Conservation (phyloP, 2,888 invertebrate genomes). For the Panopea generosa region DNA sequence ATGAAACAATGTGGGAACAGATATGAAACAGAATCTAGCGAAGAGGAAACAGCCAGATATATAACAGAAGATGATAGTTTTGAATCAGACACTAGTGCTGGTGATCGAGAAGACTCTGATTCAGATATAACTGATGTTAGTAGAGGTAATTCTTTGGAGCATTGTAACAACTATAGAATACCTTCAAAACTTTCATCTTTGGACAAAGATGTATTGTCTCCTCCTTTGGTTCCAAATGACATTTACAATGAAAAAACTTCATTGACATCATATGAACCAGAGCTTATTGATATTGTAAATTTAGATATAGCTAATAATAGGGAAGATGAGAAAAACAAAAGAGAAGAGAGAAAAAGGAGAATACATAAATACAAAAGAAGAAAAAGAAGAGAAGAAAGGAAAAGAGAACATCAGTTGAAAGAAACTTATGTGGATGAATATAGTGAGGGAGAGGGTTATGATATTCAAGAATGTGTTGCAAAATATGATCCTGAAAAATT, state of each 20-base stretch:
- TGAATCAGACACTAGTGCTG: too few species aligned
- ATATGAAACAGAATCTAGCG: too few species aligned
- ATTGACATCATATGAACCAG: conserved; percentile 57
- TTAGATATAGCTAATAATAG: conserved; percentile 24
- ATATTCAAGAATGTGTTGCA: background rate
- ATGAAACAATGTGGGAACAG: too few species aligned
- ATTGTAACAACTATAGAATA: too few species aligned
- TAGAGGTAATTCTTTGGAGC: too few species aligned
- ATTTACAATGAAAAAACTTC: conserved; percentile 24
- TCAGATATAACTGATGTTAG: too few species aligned
- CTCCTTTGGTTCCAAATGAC: conserved; percentile 25
- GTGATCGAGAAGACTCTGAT: too few species aligned
- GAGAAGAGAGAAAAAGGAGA: conserved; percentile 34
- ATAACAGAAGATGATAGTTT: too few species aligned
- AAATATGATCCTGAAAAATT: background rate
- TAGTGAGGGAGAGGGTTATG: background rate
- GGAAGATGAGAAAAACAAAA: conserved; percentile 9
- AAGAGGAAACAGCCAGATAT: too few species aligned
- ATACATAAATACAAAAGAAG: conserved; percentile 32
- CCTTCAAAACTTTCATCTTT: too few species aligned
- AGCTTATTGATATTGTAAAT: conserved; percentile 55
- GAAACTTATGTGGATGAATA: background rate
- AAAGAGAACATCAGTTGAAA: conserved; percentile 1
- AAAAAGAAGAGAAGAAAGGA: conserved; percentile 11
- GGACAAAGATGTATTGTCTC: conserved; percentile 11